Evolutionary conservation across 2,113 vertebrate genomes (phyloP), one percentile per base, ranked within the genome.

Genomic region (Narcine bancroftii): DNA sequence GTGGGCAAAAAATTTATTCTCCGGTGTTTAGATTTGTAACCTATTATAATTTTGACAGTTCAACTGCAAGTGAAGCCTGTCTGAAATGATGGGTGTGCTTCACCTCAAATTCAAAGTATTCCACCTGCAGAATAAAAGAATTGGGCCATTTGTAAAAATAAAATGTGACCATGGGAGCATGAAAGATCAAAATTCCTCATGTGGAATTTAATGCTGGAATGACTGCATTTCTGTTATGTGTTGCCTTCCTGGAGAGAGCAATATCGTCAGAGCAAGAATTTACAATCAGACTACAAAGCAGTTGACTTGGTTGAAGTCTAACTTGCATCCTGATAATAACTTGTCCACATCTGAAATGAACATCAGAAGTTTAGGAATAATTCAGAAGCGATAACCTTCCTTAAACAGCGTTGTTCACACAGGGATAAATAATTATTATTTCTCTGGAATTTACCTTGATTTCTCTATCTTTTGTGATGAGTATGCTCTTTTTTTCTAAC

Each of bases 91-190:
- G 2, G 24, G 39, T 69, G 42, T 69, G 42, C 42, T 91, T 69
- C 6, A 47, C 11, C 71, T 66, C 26, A 47, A 45, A 91, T 26
- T 91, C 63, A 69, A 69, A 69, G 42, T 36, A 66, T 69, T 45
- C 89, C 65, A 91, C 65, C 89, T 65, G 63, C 89, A 91, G 42
- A 29, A 33, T 71, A 91, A 91, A 69, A 21, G 66, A 91, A 45
- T 91, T 29, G 26, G 89, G 45, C 45, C n/a, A 36, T 71, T 47
- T 69, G 89, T 66, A 29, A 47, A 91, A 91, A 69, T 29, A 69
- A 69, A 69, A 56, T 65, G 36, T 66, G 36, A 89, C 85, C 85
- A 42, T 36, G 63, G 39, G 19, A 36, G 36, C 60, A 13, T 66
- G 85, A 65, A 42, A 89, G 85, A 83, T 63, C 56, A 36, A 36